These are phyloP conservation scores for Mormyrops boulengeri DNA, from an alignment of 2,797 vertebrate species.

Conservation along the genomic window DNA sequence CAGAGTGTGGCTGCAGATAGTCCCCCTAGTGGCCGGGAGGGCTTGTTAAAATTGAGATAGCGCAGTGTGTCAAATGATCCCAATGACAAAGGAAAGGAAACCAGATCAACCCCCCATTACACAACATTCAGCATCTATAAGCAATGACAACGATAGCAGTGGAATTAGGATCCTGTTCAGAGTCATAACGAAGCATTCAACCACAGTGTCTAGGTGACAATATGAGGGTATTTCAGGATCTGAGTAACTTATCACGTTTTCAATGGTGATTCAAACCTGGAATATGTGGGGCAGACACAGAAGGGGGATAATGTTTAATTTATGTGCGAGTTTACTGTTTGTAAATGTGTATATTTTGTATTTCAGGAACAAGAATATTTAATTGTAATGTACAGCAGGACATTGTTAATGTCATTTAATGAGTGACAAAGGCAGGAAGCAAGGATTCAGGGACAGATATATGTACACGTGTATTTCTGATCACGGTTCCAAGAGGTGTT, in stretches of 20 bases:
- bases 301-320: slow-evolving; percentile 1
- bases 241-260: neutral
- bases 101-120: neutral
- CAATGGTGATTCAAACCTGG: neutral
- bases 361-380: slow-evolving; percentile 70
- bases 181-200: neutral
- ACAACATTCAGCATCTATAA: neutral
- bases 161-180: neutral
- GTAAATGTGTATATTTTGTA: slow-evolving; percentile 75
- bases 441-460: neutral
- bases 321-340: slow-evolving; percentile 43
- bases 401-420: slow-evolving; percentile 26
- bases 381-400: slow-evolving; percentile 49
- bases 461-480: neutral
- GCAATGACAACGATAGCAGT: neutral
- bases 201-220: neutral
- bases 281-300: neutral
- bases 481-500: neutral
- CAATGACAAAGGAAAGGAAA: slow-evolving; percentile 23
- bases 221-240: neutral
- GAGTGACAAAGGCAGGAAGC: slow-evolving; percentile 1
- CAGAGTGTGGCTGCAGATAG: slow-evolving; percentile 98
- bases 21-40: slow-evolving; percentile 17
- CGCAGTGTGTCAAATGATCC: slow-evolving; percentile 41
- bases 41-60: slow-evolving; percentile 22